A percentile compares a stretch with the other conserved stretches of the same genome.
Conservation (phyloP, 1,140 invertebrate genomes). For the Agrilus planipennis region DNA sequence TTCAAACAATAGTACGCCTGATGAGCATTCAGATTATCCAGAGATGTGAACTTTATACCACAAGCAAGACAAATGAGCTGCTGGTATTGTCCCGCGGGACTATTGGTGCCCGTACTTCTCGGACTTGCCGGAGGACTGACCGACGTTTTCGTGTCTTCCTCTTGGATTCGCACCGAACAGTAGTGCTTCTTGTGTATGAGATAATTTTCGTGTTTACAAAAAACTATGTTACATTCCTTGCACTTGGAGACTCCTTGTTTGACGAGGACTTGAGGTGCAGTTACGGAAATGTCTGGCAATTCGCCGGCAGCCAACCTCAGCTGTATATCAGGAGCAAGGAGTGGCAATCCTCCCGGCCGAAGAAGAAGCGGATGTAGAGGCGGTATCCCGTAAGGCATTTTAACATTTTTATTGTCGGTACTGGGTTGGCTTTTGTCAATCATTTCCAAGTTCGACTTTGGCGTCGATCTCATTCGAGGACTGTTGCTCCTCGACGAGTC, state of each 20-base stretch:
- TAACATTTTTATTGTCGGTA: slow-evolving; percentile 23
- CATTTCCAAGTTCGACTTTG: slow-evolving; percentile 34
- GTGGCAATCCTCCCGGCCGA: slow-evolving; percentile 23
- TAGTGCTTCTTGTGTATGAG: slow-evolving; percentile 89
- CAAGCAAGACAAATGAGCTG: slow-evolving; percentile 84
- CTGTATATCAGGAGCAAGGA: slow-evolving; percentile 46
- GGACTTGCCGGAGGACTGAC: slow-evolving; percentile 38
- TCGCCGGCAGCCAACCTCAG: slow-evolving; percentile 46
- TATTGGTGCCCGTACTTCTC: slow-evolving; percentile 38
- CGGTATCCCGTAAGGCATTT: slow-evolving; percentile 27
- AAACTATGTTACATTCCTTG: slow-evolving; percentile 93
- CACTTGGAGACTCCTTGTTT: slow-evolving; percentile 82
- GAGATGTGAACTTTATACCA: slow-evolving; percentile 87
- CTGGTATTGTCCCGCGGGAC: slow-evolving; percentile 49
- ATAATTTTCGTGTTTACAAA: slow-evolving; percentile 92
- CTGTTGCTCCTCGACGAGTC: slow-evolving; percentile 46
- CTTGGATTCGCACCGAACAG: slow-evolving; percentile 62
- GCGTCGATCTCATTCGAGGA: slow-evolving; percentile 42
- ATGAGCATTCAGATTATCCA: slow-evolving; percentile 87
- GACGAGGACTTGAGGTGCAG: slow-evolving; percentile 59
- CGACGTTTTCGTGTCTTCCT: slow-evolving; percentile 34
- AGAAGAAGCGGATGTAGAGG: slow-evolving; percentile 32
- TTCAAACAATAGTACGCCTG: slow-evolving; percentile 90
- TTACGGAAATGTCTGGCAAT: slow-evolving; percentile 40
- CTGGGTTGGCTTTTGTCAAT: slow-evolving; percentile 34